These are phyloP conservation scores for Sebastes diaconus DNA, from an alignment of 2,797 vertebrate species.

Conservation along the genomic window DNA sequence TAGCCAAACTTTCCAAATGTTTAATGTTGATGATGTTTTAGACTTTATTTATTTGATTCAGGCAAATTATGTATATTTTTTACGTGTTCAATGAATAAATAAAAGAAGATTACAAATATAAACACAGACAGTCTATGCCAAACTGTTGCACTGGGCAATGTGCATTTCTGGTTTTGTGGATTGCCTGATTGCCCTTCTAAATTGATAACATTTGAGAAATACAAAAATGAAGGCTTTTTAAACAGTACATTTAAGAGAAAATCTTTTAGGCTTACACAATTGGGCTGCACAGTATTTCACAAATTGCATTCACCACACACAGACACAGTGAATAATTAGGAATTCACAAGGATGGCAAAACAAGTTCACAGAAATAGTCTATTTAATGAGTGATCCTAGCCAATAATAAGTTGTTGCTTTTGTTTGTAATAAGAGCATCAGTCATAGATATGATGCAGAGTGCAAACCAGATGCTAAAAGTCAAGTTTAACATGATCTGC, in stretches of 20 bases:
- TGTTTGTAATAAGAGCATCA: background rate
- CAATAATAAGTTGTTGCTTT: background rate
- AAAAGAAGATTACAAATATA: too few relatives aligned
- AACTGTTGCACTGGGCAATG: too few relatives aligned
- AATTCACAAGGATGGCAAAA: too few relatives aligned
- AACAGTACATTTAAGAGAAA: background rate
- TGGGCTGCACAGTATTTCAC: background rate
- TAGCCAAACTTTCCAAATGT: too few relatives aligned
- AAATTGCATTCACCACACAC: background rate
- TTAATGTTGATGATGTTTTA: too few relatives aligned
- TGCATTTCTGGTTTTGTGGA: background rate
- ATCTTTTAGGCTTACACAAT: background rate
- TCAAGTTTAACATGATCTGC: background rate
- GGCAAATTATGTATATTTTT: background rate
- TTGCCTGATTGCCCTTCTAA: background rate
- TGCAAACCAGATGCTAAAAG: background rate
- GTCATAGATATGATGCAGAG: too few relatives aligned
- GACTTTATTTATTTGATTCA: too few relatives aligned
- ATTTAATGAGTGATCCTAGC: background rate
- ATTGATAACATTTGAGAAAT: background rate
- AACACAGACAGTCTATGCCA: too few relatives aligned
- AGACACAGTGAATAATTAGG: background rate
- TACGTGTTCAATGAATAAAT: background rate
- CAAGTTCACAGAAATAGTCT: background rate
- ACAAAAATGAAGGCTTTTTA: background rate